phyloP scores from a whole-genome alignment of 2,888 invertebrate species.

The Drosophila vallismaia region DNA sequence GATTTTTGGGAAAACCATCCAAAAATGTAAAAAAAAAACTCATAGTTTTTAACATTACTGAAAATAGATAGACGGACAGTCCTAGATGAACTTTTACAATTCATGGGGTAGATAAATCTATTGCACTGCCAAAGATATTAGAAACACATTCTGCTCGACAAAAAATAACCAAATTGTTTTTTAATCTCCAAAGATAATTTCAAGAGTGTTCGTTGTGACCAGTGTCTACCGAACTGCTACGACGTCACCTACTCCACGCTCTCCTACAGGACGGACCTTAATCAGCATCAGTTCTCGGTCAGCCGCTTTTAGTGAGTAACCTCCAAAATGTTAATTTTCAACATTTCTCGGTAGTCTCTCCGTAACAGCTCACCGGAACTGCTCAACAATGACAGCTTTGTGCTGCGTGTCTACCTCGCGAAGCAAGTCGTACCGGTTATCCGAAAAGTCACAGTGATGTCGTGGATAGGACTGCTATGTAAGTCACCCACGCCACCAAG shows the following conservation, averaged over 20 bases:
- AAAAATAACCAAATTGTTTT: not conserved
- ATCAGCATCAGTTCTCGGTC: conserved; percentile 79
- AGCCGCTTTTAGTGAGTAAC: conserved; percentile 80
- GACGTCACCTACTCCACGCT: conserved; percentile 82
- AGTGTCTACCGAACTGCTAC: conserved; percentile 83
- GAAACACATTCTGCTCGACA: too few species aligned
- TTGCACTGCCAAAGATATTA: too few species aligned
- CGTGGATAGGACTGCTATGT: conserved; percentile 83
- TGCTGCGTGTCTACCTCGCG: conserved; percentile 81
- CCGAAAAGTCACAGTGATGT: conserved; percentile 83
- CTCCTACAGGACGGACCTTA: conserved; percentile 80
- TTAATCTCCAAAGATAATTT: conserved; percentile 59
- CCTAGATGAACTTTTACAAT: too few species aligned
- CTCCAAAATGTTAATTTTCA: not conserved
- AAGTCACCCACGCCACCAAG: conserved; percentile 35
- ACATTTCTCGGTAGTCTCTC: not conserved
- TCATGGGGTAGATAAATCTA: too few species aligned
- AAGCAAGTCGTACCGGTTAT: conserved; percentile 82
- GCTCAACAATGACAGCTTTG: conserved; percentile 74
- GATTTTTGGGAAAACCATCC: too few species aligned
- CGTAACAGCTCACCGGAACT: conserved; percentile 57
- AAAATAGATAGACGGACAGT: too few species aligned
- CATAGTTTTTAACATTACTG: too few species aligned
- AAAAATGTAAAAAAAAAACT: too few species aligned
- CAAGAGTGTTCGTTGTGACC: conserved; percentile 80